Conservation (phyloP, 2,797 vertebrate genomes). For the Apodemus agrarius region DNA sequence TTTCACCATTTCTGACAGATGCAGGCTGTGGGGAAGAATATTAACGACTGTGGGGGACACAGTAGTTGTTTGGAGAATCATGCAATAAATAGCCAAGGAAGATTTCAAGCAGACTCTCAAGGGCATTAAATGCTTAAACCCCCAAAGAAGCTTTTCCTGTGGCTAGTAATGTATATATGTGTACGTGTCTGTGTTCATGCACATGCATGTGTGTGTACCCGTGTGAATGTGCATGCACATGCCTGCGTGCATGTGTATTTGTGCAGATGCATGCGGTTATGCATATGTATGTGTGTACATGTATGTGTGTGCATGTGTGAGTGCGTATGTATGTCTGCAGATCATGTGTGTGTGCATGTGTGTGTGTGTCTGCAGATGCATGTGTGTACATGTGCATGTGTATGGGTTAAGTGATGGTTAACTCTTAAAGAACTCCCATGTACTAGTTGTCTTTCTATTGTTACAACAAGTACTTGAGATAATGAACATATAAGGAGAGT, state of each 20-base stretch:
- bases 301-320: too few relatives aligned
- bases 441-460: not conserved
- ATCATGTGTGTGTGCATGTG: not conserved
- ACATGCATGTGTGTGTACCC: not conserved
- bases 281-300: not conserved
- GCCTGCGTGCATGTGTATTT: not conserved
- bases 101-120: constrained; percentile 60
- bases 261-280: too few relatives aligned
- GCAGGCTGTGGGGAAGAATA: constrained; percentile 49
- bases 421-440: not conserved
- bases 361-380: too few relatives aligned
- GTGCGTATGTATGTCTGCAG: too few relatives aligned
- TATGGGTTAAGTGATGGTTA: not conserved
- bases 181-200: not conserved
- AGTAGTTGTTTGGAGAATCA: constrained; percentile 60
- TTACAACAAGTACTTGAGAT: not conserved
- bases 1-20: constrained; percentile 68
- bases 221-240: too few relatives aligned
- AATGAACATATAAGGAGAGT: not conserved
- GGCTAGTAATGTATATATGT: not conserved
- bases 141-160: not conserved
- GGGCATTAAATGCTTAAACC: constrained; percentile 66
- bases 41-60: constrained; percentile 19
- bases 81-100: constrained; percentile 46
- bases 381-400: not conserved